phyloP scores from a whole-genome alignment of 2,888 invertebrate species.

The Odiellus spinosus region DNA sequence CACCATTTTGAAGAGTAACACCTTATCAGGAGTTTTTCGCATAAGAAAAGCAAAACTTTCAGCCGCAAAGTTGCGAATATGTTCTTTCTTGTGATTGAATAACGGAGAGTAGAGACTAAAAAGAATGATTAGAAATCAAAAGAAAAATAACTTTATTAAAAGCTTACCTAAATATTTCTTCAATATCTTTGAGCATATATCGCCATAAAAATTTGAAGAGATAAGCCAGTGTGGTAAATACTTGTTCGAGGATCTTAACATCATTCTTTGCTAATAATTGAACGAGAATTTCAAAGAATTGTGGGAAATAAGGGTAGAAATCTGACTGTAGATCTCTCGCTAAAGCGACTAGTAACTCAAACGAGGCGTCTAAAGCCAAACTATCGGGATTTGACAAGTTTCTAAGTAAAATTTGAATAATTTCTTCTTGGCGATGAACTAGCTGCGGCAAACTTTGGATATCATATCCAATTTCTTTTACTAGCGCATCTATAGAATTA shows the following conservation, averaged over 20 bases:
- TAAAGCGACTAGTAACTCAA: conserved; percentile 52
- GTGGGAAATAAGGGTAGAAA: conserved; percentile 69
- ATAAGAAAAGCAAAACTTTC: conserved; percentile 92
- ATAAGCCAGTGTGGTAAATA: conserved; percentile 69
- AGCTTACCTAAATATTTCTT: conserved; percentile 19
- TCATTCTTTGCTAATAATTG: conserved; percentile 52
- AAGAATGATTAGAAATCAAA: neutral
- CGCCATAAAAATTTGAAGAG: conserved; percentile 78
- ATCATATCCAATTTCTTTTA: conserved; percentile 53
- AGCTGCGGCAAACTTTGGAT: conserved; percentile 65
- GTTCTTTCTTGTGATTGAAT: conserved; percentile 58
- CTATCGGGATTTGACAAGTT: conserved; percentile 12
- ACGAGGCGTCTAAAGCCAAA: conserved; percentile 16
- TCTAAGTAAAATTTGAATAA: conserved; percentile 38
- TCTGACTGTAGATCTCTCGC: conserved; percentile 75
- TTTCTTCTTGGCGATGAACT: conserved; percentile 57
- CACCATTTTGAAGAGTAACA: conserved; percentile 51
- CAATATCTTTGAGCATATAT: conserved; percentile 22
- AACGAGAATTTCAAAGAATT: conserved; percentile 42
- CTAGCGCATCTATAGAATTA: conserved; percentile 40
- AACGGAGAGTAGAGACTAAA: conserved; percentile 38
- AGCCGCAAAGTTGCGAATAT: conserved; percentile 82
- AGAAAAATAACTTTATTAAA: too few relatives aligned
- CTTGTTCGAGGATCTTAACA: conserved; percentile 68
- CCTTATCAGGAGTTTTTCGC: conserved; percentile 64